Evolutionary conservation across 1,140 invertebrate species (phyloP), one percentile per base, ranked within the genome.

Genomic region (Lamellibrachia luymesi): DNA sequence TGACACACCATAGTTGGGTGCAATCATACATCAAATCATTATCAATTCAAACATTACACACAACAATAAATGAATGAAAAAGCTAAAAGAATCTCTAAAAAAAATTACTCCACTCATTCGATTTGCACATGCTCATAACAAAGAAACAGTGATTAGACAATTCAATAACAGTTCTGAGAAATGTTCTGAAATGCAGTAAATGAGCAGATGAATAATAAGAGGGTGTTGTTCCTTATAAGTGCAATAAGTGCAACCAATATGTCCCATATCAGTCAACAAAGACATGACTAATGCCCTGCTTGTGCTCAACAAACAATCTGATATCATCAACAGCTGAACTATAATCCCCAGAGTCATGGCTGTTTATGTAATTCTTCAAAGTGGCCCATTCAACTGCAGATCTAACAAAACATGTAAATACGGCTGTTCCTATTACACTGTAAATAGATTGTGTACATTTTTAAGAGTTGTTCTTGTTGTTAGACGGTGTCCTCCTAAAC

Each of bases 341-440:
- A 0, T 22, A 80, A 2, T 0, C 1, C 52, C 52, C 52, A 56
- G 2, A 80, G 64, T 80, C 64, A 22, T 22, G 13, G 25, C 13
- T 80, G 64, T 80, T 80, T 80, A 80, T 80, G 64, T 80, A 80
- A 80, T 80, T 80, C 64, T 80, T 80, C 7, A 80, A 80, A 80
- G 64, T 80, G 64, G 64, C 64, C 17, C 64, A 80, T 80, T 80
- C 2, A 80, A 80, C 13, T 80, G 13, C 25, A 80, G 25, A 80
- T 80, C 64, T 80, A 80, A 80, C 64, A 80, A 80, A 10, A 80
- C 6, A 17, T 17, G 64, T 80, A 80, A 80, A 8, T 22, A 4
- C 4, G 64, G 4, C 25, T 80, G 6, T 13, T 56, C 25, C 13
- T 22, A 80, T 22, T 80, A 80, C 17, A 80, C 0, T 38, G 38